Conservation (phyloP, 2,888 invertebrate species). For the Tanytarsus gracilentus region DNA sequence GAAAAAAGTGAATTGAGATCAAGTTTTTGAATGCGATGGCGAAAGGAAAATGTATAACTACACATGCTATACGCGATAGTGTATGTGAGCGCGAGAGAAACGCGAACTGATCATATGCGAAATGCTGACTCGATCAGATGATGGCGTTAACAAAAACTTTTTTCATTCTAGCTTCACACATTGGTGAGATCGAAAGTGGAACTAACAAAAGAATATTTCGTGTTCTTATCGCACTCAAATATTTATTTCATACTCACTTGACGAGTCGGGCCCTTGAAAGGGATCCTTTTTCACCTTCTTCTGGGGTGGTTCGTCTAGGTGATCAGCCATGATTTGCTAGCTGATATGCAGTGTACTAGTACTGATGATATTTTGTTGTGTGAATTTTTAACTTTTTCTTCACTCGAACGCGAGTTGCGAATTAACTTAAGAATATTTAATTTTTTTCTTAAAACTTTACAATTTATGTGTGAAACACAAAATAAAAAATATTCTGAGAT, state of each 20-base stretch:
- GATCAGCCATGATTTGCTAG: constrained; percentile 73
- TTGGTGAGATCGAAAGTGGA: too few species aligned
- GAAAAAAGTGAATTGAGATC: background rate
- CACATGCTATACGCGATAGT: too few species aligned
- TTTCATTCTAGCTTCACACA: too few species aligned
- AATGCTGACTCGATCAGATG: too few species aligned
- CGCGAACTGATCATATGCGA: too few species aligned
- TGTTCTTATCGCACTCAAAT: background rate
- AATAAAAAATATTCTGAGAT: background rate
- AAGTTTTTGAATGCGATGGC: background rate
- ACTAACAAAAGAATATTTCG: too few species aligned
- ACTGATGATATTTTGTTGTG: constrained; percentile 30
- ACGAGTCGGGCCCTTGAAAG: constrained; percentile 72
- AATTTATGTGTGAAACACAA: background rate
- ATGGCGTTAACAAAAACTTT: too few species aligned
- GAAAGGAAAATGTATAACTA: background rate
- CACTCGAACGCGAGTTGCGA: constrained; percentile 30
- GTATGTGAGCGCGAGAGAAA: background rate
- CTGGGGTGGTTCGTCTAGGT: constrained; percentile 91
- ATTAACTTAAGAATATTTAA: constrained; percentile 24
- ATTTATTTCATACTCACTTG: constrained; percentile 53
- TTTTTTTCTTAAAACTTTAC: background rate
- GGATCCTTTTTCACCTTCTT: constrained; percentile 90
- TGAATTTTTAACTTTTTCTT: constrained; percentile 23
- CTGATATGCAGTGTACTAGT: constrained; percentile 31